Evolutionary conservation across 2,113 vertebrate genomes (phyloP).

Genomic region (Oenanthe oenanthe): DNA sequence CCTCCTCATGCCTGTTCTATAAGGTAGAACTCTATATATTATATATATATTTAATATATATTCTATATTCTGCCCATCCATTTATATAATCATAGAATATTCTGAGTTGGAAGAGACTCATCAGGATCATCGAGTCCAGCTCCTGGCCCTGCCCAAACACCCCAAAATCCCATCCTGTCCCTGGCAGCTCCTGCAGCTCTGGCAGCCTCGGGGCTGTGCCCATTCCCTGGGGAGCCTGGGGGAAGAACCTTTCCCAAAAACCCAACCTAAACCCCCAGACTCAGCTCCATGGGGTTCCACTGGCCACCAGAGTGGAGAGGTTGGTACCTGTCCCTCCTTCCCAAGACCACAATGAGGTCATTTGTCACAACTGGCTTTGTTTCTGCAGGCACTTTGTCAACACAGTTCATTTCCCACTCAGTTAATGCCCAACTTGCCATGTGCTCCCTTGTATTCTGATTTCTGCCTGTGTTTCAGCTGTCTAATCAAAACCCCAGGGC

Average conservation of each 20-base stretch:
- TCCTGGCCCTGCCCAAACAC: neutral
- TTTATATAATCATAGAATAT: neutral
- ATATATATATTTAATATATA: no score
- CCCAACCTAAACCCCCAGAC: fast-evolving
- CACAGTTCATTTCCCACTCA: neutral
- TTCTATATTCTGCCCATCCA: neutral
- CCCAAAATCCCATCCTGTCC: neutral
- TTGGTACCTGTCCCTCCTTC: neutral
- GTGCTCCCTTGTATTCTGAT: neutral
- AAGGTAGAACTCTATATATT: neutral
- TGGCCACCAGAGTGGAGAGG: fast-evolving
- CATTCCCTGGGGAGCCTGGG: neutral
- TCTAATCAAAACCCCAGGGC: neutral
- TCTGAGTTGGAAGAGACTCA: neutral
- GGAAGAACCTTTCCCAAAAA: neutral
- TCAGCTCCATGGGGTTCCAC: neutral
- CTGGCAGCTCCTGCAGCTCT: neutral
- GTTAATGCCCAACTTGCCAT: neutral
- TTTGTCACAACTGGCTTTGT: neutral
- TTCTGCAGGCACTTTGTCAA: neutral
- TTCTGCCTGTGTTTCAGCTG: neutral
- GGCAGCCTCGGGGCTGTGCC: neutral
- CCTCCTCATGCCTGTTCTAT: neutral
- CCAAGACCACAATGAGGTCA: neutral
- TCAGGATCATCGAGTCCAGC: neutral